Conservation (phyloP, 2,797 vertebrate genomes). For the Hippoglossus hippoglossus region DNA sequence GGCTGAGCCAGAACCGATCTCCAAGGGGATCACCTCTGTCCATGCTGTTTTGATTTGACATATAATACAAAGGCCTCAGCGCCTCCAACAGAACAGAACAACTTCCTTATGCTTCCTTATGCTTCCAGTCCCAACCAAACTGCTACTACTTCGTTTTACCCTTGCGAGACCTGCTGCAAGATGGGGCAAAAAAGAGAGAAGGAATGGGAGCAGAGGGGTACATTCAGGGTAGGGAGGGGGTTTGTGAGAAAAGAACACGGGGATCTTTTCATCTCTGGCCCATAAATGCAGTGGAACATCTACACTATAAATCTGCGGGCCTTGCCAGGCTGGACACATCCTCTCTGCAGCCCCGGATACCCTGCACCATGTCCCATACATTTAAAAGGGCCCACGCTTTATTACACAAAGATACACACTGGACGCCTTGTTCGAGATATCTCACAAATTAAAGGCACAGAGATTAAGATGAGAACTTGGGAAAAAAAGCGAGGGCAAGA, state of each 20-base stretch:
- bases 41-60: constrained; percentile 58
- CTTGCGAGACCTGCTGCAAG: constrained; percentile 61
- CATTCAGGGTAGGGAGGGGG: constrained; percentile 67
- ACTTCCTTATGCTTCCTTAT: constrained; percentile 35
- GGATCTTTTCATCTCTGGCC: constrained; percentile 82
- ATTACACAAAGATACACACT: constrained; percentile 66
- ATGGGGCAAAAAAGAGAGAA: constrained; percentile 60
- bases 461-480: constrained; percentile 64
- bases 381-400: constrained; percentile 64
- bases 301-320: constrained; percentile 81
- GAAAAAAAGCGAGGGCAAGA: constrained; percentile 26
- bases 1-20: constrained; percentile 87
- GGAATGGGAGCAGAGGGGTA: constrained; percentile 64
- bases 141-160: constrained; percentile 47
- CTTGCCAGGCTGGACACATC: constrained; percentile 66
- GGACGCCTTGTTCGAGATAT: constrained; percentile 71
- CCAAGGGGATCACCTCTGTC: constrained; percentile 81
- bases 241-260: constrained; percentile 79
- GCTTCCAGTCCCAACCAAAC: constrained; percentile 46
- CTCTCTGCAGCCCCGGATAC: constrained; percentile 70
- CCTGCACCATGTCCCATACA: constrained; percentile 60
- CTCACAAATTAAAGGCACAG: constrained; percentile 58
- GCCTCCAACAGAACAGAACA: constrained; percentile 27
- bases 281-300: constrained; percentile 77
- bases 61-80: constrained; percentile 25